These are phyloP conservation scores for Larimichthys polyactis DNA, from an alignment of 2,113 vertebrate genomes.

Conservation along the genomic window DNA sequence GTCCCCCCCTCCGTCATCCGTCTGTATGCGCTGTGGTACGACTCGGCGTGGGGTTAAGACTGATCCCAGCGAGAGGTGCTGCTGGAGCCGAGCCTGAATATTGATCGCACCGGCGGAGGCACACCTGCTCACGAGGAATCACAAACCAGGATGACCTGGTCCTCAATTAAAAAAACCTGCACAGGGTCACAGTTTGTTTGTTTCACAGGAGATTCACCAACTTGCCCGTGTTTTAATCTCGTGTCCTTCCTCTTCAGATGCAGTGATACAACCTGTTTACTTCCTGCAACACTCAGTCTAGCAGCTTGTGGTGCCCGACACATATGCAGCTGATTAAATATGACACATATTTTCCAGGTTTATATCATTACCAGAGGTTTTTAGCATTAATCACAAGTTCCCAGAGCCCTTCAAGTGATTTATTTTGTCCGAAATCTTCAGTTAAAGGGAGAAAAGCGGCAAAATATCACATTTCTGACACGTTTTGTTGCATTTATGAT, in stretches of 20 bases:
- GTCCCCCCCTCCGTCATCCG: slow-evolving; percentile 4
- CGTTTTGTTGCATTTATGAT: no score
- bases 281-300: background rate
- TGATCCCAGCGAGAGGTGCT: slow-evolving; percentile 66
- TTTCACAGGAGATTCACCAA: slow-evolving; percentile 6
- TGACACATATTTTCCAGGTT: background rate
- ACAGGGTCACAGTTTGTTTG: background rate
- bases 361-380: no score
- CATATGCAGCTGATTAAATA: background rate
- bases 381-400: no score
- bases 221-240: no score
- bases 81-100: slow-evolving; percentile 53
- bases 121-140: slow-evolving; percentile 63
- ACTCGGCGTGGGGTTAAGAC: slow-evolving; percentile 46
- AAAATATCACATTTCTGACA: background rate
- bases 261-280: no score
- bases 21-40: slow-evolving; percentile 35
- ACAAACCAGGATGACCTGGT: background rate
- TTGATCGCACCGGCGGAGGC: no score
- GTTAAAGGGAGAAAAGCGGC: background rate
- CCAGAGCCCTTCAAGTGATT: no score
- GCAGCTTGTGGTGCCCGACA: background rate
- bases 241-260: background rate
- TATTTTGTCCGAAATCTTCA: no score
- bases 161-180: background rate